phyloP scores from a whole-genome alignment of 2,888 invertebrate species.

The Drosophila antonietae region DNA sequence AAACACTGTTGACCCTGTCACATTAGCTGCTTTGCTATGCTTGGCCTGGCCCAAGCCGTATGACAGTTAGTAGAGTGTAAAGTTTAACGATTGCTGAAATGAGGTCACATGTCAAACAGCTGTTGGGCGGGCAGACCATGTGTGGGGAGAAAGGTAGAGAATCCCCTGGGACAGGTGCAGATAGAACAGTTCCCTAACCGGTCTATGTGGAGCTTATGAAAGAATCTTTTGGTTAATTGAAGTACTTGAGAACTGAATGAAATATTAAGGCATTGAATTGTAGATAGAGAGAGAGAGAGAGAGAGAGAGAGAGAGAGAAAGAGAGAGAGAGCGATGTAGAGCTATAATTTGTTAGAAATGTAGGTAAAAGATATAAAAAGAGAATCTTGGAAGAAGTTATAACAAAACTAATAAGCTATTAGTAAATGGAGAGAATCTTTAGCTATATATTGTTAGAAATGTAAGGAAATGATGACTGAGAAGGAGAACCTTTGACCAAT shows the following conservation, averaged over 20 bases:
- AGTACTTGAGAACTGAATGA: background rate
- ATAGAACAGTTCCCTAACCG: background rate
- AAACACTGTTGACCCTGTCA: conserved; percentile 67
- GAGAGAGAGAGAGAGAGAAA: no score
- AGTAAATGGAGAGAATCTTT: no score
- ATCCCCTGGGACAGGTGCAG: background rate
- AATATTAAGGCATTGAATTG: no score
- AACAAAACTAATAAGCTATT: no score
- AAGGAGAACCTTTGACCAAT: background rate
- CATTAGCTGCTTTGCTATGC: conserved; percentile 61
- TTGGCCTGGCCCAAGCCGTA: conserved; percentile 46
- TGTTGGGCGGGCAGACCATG: background rate
- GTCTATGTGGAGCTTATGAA: background rate
- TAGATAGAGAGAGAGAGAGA: no score
- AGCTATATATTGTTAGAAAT: no score
- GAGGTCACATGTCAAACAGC: conserved; percentile 63
- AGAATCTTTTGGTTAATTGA: background rate
- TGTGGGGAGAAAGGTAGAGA: background rate
- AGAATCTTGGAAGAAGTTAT: no score
- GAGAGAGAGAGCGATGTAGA: no score
- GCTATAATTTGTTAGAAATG: no score
- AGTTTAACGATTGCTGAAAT: conserved; percentile 77
- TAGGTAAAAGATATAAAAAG: no score
- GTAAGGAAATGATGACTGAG: no score
- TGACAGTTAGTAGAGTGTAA: conserved; percentile 78